phyloP scores from a whole-genome alignment of 2,797 vertebrate genomes.

The Hirundo rustica region DNA sequence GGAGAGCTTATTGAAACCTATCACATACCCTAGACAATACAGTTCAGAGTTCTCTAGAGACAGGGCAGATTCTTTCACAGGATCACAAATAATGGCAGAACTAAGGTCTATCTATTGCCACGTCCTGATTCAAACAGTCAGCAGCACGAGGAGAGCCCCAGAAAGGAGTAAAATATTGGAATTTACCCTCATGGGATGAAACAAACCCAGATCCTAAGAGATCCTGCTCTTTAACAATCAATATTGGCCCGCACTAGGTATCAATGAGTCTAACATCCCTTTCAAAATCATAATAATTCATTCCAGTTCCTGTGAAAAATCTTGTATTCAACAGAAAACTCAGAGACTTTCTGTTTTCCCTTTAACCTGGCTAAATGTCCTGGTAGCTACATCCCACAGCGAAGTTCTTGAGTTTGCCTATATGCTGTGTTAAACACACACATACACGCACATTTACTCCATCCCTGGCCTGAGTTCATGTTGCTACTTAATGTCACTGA shows the following conservation, averaged over 20 bases:
- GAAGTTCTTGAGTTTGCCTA: not conserved
- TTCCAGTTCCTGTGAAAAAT: not conserved
- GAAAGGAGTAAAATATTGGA: not conserved
- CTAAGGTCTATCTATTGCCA: not conserved
- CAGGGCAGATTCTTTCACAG: not conserved
- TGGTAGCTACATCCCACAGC: not conserved
- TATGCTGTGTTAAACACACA: not conserved
- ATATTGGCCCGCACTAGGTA: not conserved
- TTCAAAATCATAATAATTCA: not conserved
- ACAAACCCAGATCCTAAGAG: not conserved
- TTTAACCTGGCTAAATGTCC: not conserved
- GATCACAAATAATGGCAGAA: not conserved
- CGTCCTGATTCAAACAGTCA: not conserved
- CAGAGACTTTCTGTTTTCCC: not conserved
- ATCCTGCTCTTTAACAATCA: not conserved
- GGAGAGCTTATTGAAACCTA: not conserved
- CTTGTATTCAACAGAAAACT: not conserved
- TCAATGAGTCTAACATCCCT: not conserved
- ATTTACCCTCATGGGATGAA: not conserved
- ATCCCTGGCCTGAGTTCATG: not conserved
- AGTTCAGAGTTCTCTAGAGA: not conserved
- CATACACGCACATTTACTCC: not conserved
- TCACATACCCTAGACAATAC: not conserved
- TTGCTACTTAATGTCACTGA: not conserved
- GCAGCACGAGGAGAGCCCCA: not conserved